Base-by-base conservation (phyloP, 2,113 vertebrate genomes). In the Brienomyrus brachyistius region DNA sequence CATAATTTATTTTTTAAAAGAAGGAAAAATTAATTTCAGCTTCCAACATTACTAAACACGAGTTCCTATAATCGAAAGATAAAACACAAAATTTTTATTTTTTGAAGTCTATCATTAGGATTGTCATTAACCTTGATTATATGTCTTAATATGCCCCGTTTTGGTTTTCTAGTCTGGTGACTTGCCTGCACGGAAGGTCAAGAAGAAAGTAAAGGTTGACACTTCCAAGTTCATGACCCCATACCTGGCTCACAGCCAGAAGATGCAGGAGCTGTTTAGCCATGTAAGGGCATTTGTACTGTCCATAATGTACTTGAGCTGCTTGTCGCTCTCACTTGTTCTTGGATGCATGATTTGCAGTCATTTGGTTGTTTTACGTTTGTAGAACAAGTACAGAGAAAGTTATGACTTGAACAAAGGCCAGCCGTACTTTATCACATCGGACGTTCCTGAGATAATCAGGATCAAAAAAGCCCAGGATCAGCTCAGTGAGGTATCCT, bases 401-500 rank as follows among this genome's bases (percentile, higher is more conserved):
- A 96, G 95, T 1, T 99, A 95, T 66, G 97, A 96, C 48, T 93
- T 96, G 93, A 95, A 95, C 56, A 98, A 92, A 95, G 98, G 98
- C 77, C 94, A 95, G n/a, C 96, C 97, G 1, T 97, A 96, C 8
- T 93, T 94, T 87, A 93, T 95, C 93, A 94, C 93, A 45, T 15
- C 92, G 0, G 98, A 99, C 10, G 97, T 97, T 10, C 98, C 98
- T 77, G 98, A 98, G 94, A 95, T 98, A 92, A 96, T 97, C 35
- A 97, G 98, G 93, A 99, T 99, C 94, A 98, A 97, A 94, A 99
- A 98, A 95, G 98, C 96, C 45, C 98, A 99, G 93, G 96, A 98
- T 90, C 98, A 99, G 94, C 97, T 99, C 11, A 99, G 98, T 87
- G 98, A 99, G 97, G 98, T 99, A 92, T 80, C 43, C 15, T 19